Evolutionary conservation across 1,140 invertebrate genomes (phyloP).

Genomic region (Mercenaria mercenaria): DNA sequence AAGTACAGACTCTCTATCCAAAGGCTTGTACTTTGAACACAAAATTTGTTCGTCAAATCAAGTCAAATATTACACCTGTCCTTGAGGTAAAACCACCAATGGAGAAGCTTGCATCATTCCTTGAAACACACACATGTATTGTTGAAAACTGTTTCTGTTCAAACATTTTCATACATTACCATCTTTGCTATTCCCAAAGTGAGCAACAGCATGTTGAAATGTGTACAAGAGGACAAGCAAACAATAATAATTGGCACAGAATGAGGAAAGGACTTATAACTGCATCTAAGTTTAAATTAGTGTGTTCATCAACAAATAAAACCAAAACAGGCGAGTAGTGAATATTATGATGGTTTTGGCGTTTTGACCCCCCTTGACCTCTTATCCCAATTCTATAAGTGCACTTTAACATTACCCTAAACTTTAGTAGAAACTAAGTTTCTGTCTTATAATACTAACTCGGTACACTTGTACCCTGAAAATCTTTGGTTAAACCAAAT

Average conservation of each 20-base stretch:
- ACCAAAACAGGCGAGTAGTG: too few species aligned
- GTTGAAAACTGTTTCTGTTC: background rate
- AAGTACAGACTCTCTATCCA: background rate
- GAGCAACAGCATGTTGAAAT: background rate
- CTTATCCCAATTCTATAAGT: too few species aligned
- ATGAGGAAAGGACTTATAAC: slow-evolving; percentile 25
- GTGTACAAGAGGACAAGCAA: slow-evolving; percentile 22
- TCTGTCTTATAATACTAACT: too few species aligned
- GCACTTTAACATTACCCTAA: too few species aligned
- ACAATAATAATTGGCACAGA: slow-evolving; percentile 35
- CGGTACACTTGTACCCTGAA: too few species aligned
- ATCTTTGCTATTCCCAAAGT: background rate
- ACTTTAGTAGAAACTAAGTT: too few species aligned
- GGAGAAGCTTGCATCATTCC: background rate
- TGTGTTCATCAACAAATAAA: background rate
- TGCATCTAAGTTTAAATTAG: background rate
- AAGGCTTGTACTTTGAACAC: slow-evolving; percentile 13
- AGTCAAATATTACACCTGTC: too few species aligned
- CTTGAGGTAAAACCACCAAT: background rate
- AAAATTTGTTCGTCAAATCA: too few species aligned
- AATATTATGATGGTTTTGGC: too few species aligned
- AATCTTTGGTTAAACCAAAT: too few species aligned
- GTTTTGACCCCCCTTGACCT: too few species aligned
- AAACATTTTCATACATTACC: background rate
- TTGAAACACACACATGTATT: background rate